Conservation (phyloP, 2,888 invertebrate species). For the Gandaritis pyraliata region DNA sequence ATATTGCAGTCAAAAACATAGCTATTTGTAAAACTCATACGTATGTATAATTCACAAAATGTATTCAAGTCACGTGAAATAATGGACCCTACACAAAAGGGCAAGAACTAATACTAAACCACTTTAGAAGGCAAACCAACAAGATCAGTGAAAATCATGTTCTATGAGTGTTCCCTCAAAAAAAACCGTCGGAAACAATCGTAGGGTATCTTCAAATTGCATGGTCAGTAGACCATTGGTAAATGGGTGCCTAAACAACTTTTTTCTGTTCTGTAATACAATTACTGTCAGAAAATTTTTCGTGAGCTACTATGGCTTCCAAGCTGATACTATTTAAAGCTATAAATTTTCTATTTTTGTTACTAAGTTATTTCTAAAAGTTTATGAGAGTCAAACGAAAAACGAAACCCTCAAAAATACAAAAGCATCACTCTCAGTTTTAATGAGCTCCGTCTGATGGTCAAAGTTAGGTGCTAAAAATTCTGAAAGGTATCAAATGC, state of each 20-base stretch:
- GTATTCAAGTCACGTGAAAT: constrained; percentile 63
- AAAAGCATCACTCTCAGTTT: constrained; percentile 1
- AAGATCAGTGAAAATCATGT: no score
- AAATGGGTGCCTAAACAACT: no score
- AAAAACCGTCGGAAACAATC: no score
- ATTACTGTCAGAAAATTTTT: no score
- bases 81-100: constrained; percentile 48
- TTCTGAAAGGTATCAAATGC: constrained; percentile 15
- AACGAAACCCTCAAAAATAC: constrained; percentile 3
- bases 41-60: constrained; percentile 64
- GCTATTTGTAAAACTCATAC: constrained; percentile 54
- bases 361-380: no score
- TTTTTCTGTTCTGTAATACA: no score
- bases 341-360: no score
- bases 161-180: no score
- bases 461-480: constrained; percentile 24
- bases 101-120: background rate
- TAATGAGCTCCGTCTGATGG: constrained; percentile 15
- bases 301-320: no score
- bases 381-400: constrained; percentile 2
- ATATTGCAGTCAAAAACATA: constrained; percentile 51
- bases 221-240: no score
- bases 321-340: no score
- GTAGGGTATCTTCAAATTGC: no score
- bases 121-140: background rate